Evolutionary conservation across 2,797 vertebrate genomes (phyloP).

Genomic region (Cygnus olor): DNA sequence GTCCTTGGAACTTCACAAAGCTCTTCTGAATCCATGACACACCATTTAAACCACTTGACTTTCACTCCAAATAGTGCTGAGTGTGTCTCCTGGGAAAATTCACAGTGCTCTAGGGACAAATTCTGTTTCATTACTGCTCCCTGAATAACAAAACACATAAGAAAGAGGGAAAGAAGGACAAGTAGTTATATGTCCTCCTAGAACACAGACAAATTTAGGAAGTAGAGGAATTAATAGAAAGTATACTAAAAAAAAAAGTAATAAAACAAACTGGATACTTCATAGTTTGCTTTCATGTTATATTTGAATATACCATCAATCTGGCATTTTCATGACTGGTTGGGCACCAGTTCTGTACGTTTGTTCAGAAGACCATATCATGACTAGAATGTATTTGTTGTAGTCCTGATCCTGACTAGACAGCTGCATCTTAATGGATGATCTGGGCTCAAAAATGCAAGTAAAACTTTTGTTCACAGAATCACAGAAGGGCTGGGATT

Average conservation of each 20-base stretch:
- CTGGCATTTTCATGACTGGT: neutral
- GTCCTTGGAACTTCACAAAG: neutral
- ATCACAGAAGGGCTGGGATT: neutral
- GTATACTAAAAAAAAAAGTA: neutral
- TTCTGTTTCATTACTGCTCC: neutral
- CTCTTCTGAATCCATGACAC: neutral
- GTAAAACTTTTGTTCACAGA: neutral
- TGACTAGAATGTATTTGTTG: neutral
- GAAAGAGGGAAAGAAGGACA: neutral
- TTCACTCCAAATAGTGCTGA: neutral
- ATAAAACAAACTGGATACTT: neutral
- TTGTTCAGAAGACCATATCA: neutral
- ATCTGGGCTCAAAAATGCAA: neutral
- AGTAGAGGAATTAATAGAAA: neutral
- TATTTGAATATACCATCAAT: neutral
- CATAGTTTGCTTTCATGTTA: neutral
- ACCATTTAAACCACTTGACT: neutral
- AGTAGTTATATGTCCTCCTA: neutral
- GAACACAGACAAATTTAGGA: neutral
- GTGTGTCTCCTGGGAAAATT: neutral
- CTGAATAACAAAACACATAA: neutral
- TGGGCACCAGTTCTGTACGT: accelerated
- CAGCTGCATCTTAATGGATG: neutral
- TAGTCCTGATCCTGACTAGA: neutral
- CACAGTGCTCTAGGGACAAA: neutral